Base-by-base conservation (phyloP, 2,113 vertebrate genomes). In the Aegypius monachus region DNA sequence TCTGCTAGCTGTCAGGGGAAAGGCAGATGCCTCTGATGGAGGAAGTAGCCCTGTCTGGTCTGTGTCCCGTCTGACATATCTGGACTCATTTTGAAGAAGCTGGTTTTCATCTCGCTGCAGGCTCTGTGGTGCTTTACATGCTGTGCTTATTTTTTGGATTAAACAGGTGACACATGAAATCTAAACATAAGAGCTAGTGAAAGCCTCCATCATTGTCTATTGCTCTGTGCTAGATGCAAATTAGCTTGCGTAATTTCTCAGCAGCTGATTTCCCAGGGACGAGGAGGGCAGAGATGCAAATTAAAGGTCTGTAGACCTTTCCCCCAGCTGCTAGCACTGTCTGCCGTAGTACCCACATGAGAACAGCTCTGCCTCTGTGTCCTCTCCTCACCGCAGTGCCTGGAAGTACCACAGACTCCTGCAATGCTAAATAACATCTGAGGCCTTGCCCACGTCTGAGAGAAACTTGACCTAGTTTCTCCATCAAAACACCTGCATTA, bases 401-500 rank as follows among this genome's bases (percentile, higher is more conserved):
- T 93, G 65, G 40, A 94, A 95, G 34, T 72, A 65, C 27, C 43
- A 85, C 56, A 91, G 53, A 45, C 58, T 91, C 34, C 15, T 75
- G 20, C 1, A 0, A 36, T 73, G 45, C 65, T 79, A 59, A 89
- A 67, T 50, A 74, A 75, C 45, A 75, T 75, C 88, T 47, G 70
- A 93, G 65, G 34, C 45, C 80, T 82, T 95, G 84, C 67, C 72
- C 27, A 36, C 0, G 0, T 81, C 71, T 91, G 81, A 83, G 55
- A 88, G 50, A 80, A 94, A 50, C 59, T 26, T 91, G 91, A 97
- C 94, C 94, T 63, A 95, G 16, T 93, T 97, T 97, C 89, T 90
- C 34, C 36, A 82, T 85, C 45, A 74, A 95, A 95, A 89, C 81
- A 91, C 78, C 70, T 94, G 63, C 71, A 25, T 81, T 63, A 63